A percentile compares a stretch with the other conserved stretches of the same genome.
Evolutionary conservation across 2,113 vertebrate species (phyloP).

Genomic region (Cinclus cinclus): DNA sequence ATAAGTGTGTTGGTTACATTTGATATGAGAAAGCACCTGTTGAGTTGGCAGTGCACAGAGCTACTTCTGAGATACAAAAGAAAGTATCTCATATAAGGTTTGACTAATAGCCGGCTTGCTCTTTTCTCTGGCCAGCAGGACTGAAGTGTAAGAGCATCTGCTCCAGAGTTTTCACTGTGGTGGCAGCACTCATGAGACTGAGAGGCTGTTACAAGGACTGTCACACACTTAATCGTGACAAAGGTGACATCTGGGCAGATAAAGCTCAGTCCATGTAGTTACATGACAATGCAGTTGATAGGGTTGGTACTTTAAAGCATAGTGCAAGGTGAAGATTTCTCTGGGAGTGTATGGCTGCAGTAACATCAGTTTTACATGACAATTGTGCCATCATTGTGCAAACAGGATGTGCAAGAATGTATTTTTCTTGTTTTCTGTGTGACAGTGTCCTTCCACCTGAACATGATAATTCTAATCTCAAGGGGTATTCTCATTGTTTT

Average conservation of each 20-base stretch:
- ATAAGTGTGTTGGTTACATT: neutral
- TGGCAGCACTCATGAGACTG: neutral
- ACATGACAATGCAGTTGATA: neutral
- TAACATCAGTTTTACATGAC: neutral
- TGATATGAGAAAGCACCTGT: neutral
- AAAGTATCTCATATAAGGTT: neutral
- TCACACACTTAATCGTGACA: neutral
- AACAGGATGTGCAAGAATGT: neutral
- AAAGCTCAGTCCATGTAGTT: neutral
- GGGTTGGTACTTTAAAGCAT: neutral
- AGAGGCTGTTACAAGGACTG: neutral
- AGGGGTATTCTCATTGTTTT: neutral
- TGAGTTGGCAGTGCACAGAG: neutral
- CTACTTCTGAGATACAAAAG: neutral
- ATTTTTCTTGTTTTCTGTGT: neutral
- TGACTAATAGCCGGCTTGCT: neutral
- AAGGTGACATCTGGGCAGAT: neutral
- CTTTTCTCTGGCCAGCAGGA: neutral
- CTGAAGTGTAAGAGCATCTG: neutral
- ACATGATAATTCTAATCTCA: neutral
- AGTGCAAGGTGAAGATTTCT: neutral
- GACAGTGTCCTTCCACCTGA: neutral
- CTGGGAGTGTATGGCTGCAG: neutral
- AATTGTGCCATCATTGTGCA: neutral
- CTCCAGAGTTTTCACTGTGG: neutral